These are phyloP conservation scores for Serinus canaria DNA, from an alignment of 2,113 vertebrate genomes.

Conservation along the genomic window DNA sequence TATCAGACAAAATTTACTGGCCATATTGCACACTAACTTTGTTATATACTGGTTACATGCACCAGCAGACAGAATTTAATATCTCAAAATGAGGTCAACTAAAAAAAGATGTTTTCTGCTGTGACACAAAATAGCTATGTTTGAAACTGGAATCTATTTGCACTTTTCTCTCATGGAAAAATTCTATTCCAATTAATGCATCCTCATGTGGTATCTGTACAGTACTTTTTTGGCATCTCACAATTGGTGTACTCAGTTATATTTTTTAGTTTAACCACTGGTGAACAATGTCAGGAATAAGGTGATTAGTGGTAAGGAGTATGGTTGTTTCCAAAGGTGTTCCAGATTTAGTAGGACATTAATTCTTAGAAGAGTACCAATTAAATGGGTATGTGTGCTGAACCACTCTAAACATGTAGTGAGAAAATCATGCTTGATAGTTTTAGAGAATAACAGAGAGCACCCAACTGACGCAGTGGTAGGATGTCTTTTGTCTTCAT, in stretches of 20 bases:
- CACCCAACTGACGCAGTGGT: background rate
- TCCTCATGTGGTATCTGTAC: background rate
- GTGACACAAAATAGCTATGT: background rate
- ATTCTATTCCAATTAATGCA: background rate
- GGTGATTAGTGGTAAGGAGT: background rate
- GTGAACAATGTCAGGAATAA: background rate
- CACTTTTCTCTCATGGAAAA: background rate
- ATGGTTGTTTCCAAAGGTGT: background rate
- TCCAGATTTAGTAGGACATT: background rate
- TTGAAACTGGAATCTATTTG: background rate
- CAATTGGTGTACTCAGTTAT: background rate
- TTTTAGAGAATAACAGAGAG: background rate
- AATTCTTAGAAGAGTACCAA: background rate
- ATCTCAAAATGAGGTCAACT: background rate
- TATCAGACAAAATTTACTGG: background rate
- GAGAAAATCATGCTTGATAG: background rate
- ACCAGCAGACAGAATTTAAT: background rate
- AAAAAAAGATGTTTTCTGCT: background rate
- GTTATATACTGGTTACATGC: background rate
- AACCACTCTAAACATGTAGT: background rate
- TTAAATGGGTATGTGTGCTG: background rate
- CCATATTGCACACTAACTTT: background rate
- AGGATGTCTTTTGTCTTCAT: background rate
- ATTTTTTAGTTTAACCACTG: background rate
- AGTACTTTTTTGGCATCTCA: background rate